A percentile compares a stretch with the other conserved stretches of the same genome.
These are phyloP conservation scores for Corythornis vintsioides DNA, from an alignment of 2,113 vertebrate genomes.

Conservation along the genomic window DNA sequence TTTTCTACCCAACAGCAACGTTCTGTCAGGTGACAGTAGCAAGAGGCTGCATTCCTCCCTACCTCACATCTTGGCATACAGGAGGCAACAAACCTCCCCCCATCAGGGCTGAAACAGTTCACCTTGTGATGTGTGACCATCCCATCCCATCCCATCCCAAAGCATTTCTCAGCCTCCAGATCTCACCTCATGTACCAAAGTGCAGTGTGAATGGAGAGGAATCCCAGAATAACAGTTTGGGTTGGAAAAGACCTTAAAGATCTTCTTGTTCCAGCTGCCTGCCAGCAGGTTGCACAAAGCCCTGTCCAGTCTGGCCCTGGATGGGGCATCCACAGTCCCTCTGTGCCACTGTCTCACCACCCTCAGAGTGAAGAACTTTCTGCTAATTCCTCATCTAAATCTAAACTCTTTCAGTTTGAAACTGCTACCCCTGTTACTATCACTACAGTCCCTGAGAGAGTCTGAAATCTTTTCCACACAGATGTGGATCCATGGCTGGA, in stretches of 20 bases:
- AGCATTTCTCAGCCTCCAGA: background rate
- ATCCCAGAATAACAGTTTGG: background rate
- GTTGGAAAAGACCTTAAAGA: background rate
- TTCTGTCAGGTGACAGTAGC: background rate
- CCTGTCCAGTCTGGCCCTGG: background rate
- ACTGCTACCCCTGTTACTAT: too few relatives aligned
- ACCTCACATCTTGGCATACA: background rate
- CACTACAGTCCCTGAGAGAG: too few relatives aligned
- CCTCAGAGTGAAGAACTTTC: background rate
- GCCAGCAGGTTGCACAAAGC: background rate
- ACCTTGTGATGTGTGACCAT: background rate
- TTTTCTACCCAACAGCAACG: background rate
- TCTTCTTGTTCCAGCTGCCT: background rate
- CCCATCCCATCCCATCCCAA: background rate
- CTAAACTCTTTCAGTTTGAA: background rate
- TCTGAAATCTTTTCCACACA: too few relatives aligned
- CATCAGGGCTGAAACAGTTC: background rate
- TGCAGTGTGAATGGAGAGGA: accelerated
- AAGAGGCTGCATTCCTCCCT: background rate
- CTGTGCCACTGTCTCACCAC: background rate
- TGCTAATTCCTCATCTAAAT: background rate
- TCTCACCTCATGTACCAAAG: background rate
- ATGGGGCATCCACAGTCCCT: background rate
- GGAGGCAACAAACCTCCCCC: background rate
- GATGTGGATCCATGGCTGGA: too few relatives aligned